phyloP scores from a whole-genome alignment of 1,140 invertebrate genomes.

The Diorhabda sublineata region DNA sequence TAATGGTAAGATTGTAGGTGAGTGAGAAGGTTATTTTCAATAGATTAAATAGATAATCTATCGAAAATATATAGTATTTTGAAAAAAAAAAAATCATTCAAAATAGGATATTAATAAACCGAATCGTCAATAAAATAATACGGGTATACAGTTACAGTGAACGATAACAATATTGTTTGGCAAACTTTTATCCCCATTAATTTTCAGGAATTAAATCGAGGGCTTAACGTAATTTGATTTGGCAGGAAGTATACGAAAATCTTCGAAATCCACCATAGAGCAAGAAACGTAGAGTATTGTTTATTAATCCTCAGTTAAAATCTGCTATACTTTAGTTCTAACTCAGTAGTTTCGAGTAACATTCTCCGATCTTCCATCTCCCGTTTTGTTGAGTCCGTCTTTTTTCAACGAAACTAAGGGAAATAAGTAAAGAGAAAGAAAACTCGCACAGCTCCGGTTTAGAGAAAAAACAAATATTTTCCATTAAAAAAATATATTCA shows the following conservation, averaged over 20 bases:
- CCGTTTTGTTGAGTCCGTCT: slow-evolving; percentile 1
- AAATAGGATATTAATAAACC: too few relatives aligned
- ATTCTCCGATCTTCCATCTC: slow-evolving; percentile 10
- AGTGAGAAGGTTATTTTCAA: too few relatives aligned
- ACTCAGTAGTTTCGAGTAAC: slow-evolving; percentile 24
- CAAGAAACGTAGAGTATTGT: slow-evolving; percentile 21
- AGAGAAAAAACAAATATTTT: neutral
- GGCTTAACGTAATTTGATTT: slow-evolving; percentile 20
- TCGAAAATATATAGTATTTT: too few relatives aligned
- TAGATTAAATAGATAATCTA: too few relatives aligned
- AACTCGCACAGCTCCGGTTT: neutral
- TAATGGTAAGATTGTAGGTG: too few relatives aligned
- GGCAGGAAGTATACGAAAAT: slow-evolving; percentile 19
- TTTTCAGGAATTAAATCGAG: slow-evolving; percentile 18
- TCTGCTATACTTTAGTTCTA: slow-evolving; percentile 25
- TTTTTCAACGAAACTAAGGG: slow-evolving; percentile 9
- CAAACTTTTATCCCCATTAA: slow-evolving; percentile 23
- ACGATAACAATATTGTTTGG: slow-evolving; percentile 16
- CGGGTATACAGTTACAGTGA: neutral
- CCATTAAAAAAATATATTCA: too few relatives aligned
- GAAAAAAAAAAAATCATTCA: too few relatives aligned
- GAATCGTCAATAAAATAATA: too few relatives aligned
- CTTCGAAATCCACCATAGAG: slow-evolving; percentile 18
- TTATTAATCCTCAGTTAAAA: slow-evolving; percentile 19
- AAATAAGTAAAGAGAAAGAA: slow-evolving; percentile 8